These are phyloP conservation scores for Watsonalla cultraria DNA, from an alignment of 2,888 invertebrate genomes.

Conservation along the genomic window DNA sequence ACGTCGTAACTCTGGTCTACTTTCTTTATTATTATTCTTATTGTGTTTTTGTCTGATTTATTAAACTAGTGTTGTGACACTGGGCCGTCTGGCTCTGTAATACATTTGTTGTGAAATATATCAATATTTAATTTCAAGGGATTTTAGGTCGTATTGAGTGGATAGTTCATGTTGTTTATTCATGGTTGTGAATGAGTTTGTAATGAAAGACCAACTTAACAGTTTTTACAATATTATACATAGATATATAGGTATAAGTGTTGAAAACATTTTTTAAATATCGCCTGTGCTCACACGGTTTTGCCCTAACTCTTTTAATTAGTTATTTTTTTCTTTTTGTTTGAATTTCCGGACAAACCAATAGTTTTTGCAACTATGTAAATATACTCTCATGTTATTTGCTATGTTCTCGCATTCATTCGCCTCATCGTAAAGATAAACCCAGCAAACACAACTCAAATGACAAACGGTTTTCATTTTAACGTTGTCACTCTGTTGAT, in stretches of 20 bases:
- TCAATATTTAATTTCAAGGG: no score
- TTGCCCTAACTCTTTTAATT: no score
- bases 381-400: neutral
- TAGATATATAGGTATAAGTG: no score
- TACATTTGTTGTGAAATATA: neutral
- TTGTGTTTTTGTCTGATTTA: neutral
- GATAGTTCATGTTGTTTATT: no score
- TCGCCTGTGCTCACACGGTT: no score
- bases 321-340: neutral
- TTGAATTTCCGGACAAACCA: neutral
- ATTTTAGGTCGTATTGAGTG: no score
- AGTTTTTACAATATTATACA: no score
- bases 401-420: neutral
- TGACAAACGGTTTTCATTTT: conserved; percentile 8
- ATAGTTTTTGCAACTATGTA: neutral
- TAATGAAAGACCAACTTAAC: no score
- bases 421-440: conserved; percentile 1
- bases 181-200: no score
- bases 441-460: neutral
- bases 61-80: neutral
- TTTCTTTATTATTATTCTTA: neutral
- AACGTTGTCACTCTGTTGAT: conserved; percentile 12
- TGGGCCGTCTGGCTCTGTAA: neutral
- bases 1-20: conserved; percentile 1
- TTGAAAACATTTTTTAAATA: no score